Evolutionary conservation across 2,797 vertebrate species (phyloP).

Genomic region (Rallus crepitans): DNA sequence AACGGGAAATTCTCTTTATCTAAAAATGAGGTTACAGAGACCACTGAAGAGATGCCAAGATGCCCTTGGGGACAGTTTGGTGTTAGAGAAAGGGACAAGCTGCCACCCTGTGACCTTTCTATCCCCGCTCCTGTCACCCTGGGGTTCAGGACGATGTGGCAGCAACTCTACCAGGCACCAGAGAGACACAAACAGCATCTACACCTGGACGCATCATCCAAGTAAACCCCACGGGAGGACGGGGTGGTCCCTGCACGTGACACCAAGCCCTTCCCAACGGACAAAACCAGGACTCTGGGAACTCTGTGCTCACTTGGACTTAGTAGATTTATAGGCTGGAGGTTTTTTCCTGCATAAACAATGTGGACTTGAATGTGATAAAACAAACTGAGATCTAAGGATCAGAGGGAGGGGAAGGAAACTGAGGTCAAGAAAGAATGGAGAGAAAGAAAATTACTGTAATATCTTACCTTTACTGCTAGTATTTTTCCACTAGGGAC

Average conservation of each 20-base stretch:
- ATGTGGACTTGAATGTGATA: background rate
- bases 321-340: fast-evolving
- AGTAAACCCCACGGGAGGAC: fast-evolving
- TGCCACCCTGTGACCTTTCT: background rate
- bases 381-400: background rate
- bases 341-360: background rate
- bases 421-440: background rate
- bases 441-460: background rate
- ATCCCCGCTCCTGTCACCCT: background rate
- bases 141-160: background rate
- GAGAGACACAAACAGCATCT: background rate
- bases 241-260: background rate
- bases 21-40: background rate
- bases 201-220: background rate
- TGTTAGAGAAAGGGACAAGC: background rate
- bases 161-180: background rate
- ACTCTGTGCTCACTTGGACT: background rate
- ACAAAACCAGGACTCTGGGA: background rate
- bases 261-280: fast-evolving
- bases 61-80: background rate
- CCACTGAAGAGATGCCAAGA: background rate
- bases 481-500: constrained; percentile 91
- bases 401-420: background rate
- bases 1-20: background rate
- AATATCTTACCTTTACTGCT: constrained; percentile 93